These are phyloP conservation scores for Nymphicus hollandicus DNA, from an alignment of 2,113 vertebrate species.

Conservation along the genomic window DNA sequence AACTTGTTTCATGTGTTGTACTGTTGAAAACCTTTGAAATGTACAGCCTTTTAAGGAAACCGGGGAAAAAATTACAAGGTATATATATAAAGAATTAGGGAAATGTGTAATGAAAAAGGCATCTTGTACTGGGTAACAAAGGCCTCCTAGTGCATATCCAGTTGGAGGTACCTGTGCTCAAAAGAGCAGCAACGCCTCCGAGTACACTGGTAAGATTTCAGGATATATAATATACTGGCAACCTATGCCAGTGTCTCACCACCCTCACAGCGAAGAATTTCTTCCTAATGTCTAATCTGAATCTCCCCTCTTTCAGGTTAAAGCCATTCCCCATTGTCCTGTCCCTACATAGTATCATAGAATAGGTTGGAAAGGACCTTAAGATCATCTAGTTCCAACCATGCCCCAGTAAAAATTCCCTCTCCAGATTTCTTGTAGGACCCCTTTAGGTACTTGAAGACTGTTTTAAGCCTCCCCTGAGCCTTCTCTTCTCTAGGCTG, in stretches of 20 bases:
- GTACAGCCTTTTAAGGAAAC: neutral
- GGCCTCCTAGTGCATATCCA: neutral
- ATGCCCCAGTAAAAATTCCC: neutral
- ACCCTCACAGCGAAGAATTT: neutral
- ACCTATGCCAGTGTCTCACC: neutral
- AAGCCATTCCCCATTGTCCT: neutral
- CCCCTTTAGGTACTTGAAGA: neutral
- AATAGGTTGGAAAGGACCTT: too few species aligned
- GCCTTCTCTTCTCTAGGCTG: neutral
- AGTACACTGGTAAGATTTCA: neutral
- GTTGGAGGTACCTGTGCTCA: neutral
- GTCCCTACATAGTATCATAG: neutral
- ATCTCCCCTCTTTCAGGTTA: neutral
- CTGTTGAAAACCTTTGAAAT: neutral
- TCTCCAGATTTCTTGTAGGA: neutral
- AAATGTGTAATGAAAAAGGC: neutral
- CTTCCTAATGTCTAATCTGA: neutral
- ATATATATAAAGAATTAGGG: neutral
- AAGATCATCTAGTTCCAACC: too few species aligned
- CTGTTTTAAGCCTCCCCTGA: neutral
- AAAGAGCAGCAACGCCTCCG: neutral
- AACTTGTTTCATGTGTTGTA: neutral
- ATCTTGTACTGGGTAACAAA: neutral
- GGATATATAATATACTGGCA: neutral
- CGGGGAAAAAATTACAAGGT: accelerated